Evolutionary conservation across 2,888 invertebrate species (phyloP), one percentile per base, ranked within the genome.

Genomic region (Eilema depressum): DNA sequence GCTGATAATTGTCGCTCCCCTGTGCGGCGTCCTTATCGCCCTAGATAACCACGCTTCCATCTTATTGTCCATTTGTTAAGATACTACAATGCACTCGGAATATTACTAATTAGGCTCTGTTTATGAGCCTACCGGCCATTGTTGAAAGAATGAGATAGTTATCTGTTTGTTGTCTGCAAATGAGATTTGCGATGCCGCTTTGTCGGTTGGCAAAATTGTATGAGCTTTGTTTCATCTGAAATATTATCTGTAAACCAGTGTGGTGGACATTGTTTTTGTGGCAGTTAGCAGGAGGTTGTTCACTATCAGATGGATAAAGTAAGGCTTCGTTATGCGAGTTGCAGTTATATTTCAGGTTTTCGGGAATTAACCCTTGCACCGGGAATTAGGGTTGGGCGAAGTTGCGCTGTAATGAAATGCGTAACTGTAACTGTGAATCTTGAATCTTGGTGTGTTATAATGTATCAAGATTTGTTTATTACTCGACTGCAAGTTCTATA

Each of bases 101-200:
- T 95, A 95, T 95, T 94, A 94, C 95, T 95, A 95, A 95, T 95
- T 95, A 95, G 95, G 92, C 90, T 87, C 92, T 90, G 91, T 93
- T 94, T 94, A 95, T 95, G 94, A 94, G 91, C 88, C 86, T 88
- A 88, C 88, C 89, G 89, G 88, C 93, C 93, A 94, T 94, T 94
- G 94, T 95, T 93, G 94, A 93, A 94, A 94, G 93, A 94, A 92
- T 92, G 90, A 94, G 94, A 95, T 94, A 92, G 92, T 92, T 93
- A 94, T 95, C 94, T 92, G 91, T 88, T 89, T 89, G 90, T 92
- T 91, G 93, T 93, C 93, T 91, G 93, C 93, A 92, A 93, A 92
- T 93, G 92, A 93, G 95, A 94, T 94, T 94, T 93, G 94, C 94
- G 94, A 94, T 92, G 90, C 89, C 83, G 90, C 93, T 93, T 93